Base-by-base conservation (phyloP, 2,797 vertebrate genomes). In the Danio choprae region DNA sequence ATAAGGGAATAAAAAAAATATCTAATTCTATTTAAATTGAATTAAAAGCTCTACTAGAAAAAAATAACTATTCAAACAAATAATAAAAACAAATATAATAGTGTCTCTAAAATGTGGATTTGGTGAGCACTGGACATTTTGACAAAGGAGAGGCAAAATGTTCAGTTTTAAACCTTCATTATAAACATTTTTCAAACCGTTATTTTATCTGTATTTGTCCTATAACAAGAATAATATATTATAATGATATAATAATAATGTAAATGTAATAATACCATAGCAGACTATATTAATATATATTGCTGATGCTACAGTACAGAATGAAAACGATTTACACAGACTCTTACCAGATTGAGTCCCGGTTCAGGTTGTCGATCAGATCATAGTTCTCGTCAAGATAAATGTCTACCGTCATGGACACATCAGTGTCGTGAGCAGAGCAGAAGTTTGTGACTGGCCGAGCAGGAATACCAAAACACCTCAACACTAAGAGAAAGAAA, bases 381-480 rank as follows among this genome's bases (percentile, higher is more conserved):
- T 93, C 91, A 92, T 95, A 89, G 41, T 96, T 87, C 88, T 96
- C 96, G 40, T 98, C 94, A 3, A 98, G 92, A 87, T 96, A 98
- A 58, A 97, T 90, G 81, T 98, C 97, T 46, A 93, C 95, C 5
- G 96, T 98, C 84, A 98, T 94, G 53, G 96, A 97, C 0, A 95
- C 93, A 12, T 98, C 97, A 0, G 97, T 97, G 84, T 98, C 97
- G 0, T 98, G 97, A 0, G 97, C 97, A 0, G 97, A 98, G 88
- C 95, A 95, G 93, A 96, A 98, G 94, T 98, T 98, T 86, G 96
- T 97, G 69, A 97, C 91, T 0, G 95, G 96, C 16, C 96, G 95
- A 5, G 94, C 86, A 0, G 97, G 93, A 2, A 98, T 91, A 15
- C 97, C 97, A 10, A 98, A 92, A 84, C 96, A 97, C 9, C 96